Conservation (phyloP, 1,140 invertebrate genomes). For the Aphaenogaster rudis region DNA sequence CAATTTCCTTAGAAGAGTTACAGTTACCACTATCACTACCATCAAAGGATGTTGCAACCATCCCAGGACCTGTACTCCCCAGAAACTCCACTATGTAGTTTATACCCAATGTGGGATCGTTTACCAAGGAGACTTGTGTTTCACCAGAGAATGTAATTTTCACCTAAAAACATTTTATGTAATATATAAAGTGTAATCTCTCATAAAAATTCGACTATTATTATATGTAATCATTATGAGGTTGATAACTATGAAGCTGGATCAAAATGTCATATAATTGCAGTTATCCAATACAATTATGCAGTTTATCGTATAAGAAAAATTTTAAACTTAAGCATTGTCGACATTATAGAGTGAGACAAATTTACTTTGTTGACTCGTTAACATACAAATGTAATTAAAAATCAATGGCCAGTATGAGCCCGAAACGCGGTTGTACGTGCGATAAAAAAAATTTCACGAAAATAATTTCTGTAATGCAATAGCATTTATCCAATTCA, state of each 20-base stretch:
- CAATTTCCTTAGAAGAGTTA: slow-evolving; percentile 64
- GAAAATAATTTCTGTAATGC: too few relatives aligned
- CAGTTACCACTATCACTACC: slow-evolving; percentile 54
- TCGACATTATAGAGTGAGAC: not conserved
- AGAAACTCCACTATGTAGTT: slow-evolving; percentile 90
- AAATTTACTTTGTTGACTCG: too few relatives aligned
- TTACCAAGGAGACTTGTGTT: slow-evolving; percentile 90
- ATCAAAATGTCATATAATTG: slow-evolving; percentile 1
- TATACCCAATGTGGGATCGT: slow-evolving; percentile 90
- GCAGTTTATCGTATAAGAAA: not conserved
- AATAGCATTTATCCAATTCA: too few relatives aligned
- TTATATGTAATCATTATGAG: not conserved
- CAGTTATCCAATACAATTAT: slow-evolving; percentile 1
- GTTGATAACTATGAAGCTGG: not conserved
- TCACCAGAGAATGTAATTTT: slow-evolving; percentile 89
- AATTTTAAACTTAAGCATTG: not conserved
- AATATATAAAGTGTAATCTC: slow-evolving; percentile 15
- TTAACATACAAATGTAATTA: too few relatives aligned
- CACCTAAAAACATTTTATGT: slow-evolving; percentile 84
- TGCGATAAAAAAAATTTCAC: too few relatives aligned
- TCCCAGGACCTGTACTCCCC: slow-evolving; percentile 77
- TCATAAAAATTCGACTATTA: not conserved
- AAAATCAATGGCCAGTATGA: too few relatives aligned
- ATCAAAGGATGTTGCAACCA: slow-evolving; percentile 31
- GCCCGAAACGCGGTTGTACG: too few relatives aligned